These are phyloP conservation scores for Chromobotia macracanthus DNA, from an alignment of 2,797 vertebrate species.

Conservation along the genomic window DNA sequence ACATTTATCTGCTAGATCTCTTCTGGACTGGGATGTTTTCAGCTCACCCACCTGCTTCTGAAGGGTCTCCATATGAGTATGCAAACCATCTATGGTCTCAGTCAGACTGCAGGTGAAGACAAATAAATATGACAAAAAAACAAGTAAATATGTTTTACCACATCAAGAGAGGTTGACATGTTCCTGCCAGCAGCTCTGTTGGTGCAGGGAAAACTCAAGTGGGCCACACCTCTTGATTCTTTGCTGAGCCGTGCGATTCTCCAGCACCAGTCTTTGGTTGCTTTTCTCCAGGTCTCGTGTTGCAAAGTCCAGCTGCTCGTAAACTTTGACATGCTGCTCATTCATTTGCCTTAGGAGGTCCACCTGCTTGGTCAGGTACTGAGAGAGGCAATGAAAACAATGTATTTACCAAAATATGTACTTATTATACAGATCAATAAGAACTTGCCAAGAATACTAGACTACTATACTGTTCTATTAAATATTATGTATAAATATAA, in stretches of 20 bases:
- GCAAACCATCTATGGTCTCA: slow-evolving; percentile 88
- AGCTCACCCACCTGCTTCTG: slow-evolving; percentile 88
- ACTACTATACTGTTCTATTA: too few relatives aligned
- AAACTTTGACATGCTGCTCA: slow-evolving; percentile 93
- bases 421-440: too few relatives aligned
- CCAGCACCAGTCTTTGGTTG: slow-evolving; percentile 86
- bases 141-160: too few relatives aligned
- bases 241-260: slow-evolving; percentile 87
- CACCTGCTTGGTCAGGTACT: slow-evolving; percentile 88
- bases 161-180: too few relatives aligned
- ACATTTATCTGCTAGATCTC: slow-evolving; percentile 77
- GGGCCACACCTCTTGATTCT: slow-evolving; percentile 84
- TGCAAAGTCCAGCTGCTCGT: slow-evolving; percentile 91
- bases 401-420: background rate
- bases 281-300: slow-evolving; percentile 89
- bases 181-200: too few relatives aligned
- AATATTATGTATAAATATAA: too few relatives aligned
- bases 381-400: background rate
- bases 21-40: slow-evolving; percentile 74
- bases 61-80: slow-evolving; percentile 86
- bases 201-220: background rate
- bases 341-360: slow-evolving; percentile 93
- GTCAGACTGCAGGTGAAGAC: slow-evolving; percentile 79
- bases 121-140: too few relatives aligned
- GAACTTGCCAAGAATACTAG: background rate